phyloP scores from a whole-genome alignment of 2,113 vertebrate genomes.

The Hypanus sabinus region DNA sequence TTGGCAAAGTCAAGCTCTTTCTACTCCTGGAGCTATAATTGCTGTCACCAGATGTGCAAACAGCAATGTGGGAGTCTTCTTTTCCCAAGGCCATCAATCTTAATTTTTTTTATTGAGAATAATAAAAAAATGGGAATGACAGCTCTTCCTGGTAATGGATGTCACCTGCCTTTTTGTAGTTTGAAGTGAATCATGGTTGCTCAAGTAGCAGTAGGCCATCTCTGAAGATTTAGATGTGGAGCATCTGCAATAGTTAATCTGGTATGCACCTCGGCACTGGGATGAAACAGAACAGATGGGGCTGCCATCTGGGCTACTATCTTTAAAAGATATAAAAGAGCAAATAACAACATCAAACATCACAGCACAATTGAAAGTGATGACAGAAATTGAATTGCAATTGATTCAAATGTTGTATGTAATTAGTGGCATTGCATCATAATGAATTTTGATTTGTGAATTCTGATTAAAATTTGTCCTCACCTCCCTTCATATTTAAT shows the following conservation, averaged over 20 bases:
- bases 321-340: not conserved
- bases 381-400: not conserved
- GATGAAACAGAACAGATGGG: slow-evolving; percentile 26
- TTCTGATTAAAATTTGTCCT: not conserved
- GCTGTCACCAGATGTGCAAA: not conserved
- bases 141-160: not conserved
- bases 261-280: not conserved
- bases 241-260: slow-evolving; percentile 21
- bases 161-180: slow-evolving; percentile 18
- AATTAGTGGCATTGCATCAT: not conserved
- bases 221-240: not conserved
- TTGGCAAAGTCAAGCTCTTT: not conserved
- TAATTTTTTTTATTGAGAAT: slow-evolving; percentile 8
- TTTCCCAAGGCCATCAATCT: not conserved
- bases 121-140: not conserved
- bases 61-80: not conserved
- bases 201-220: not conserved
- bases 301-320: not conserved
- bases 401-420: not conserved
- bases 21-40: not conserved
- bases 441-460: not conserved
- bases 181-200: slow-evolving; percentile 1
- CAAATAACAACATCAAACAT: not conserved
- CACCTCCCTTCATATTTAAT: not conserved
- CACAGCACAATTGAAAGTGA: not conserved